Evolutionary conservation across 2,113 vertebrate species (phyloP).

Genomic region (Podarcis cretensis): DNA sequence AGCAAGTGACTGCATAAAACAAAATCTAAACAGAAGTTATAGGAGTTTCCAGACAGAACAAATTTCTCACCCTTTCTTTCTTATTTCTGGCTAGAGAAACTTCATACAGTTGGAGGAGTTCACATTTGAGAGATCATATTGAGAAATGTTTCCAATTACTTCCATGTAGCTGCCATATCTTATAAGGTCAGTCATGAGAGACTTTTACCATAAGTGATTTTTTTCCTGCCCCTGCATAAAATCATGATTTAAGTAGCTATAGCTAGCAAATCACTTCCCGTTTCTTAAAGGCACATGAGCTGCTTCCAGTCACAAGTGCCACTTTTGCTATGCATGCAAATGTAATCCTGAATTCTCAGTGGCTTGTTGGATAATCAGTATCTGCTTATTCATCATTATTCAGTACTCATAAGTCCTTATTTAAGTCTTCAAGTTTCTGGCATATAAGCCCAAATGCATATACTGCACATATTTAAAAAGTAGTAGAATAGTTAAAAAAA

Average conservation of each 20-base stretch:
- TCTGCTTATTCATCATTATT: neutral
- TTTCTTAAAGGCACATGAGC: neutral
- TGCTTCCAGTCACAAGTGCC: neutral
- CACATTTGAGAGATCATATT: neutral
- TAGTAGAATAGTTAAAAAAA: conserved; percentile 42
- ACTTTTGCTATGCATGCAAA: neutral
- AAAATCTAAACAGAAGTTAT: neutral
- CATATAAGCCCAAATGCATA: neutral
- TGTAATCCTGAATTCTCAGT: neutral
- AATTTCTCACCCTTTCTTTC: too few relatives aligned
- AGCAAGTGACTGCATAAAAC: neutral
- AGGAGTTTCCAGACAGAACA: neutral
- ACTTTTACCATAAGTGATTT: neutral
- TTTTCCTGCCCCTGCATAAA: neutral
- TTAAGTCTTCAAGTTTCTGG: neutral
- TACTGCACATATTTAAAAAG: conserved; percentile 1
- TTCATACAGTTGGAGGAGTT: neutral
- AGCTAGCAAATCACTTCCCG: neutral
- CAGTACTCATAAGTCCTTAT: neutral
- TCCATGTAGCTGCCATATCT: neutral
- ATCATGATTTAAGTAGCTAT: neutral
- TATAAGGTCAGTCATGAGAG: neutral
- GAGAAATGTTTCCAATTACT: neutral
- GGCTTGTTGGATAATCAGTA: neutral
- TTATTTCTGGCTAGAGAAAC: neutral